Evolutionary conservation across 2,888 invertebrate species (phyloP).

Genomic region (Ophion ellenae): DNA sequence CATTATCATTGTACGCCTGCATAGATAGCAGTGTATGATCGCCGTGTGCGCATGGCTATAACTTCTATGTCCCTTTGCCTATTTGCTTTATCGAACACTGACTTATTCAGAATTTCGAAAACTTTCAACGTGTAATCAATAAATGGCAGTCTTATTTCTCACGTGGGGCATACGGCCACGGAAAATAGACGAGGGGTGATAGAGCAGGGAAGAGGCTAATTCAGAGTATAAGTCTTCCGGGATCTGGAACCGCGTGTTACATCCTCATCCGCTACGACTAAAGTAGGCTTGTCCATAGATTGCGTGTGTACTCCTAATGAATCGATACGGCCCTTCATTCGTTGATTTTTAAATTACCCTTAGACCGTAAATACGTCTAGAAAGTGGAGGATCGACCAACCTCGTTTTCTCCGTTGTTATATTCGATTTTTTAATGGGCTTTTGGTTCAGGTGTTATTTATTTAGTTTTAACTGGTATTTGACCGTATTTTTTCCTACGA

Average conservation of each 20-base stretch:
- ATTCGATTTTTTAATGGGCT: no score
- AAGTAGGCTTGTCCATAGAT: background rate
- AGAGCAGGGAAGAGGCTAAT: background rate
- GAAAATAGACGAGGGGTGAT: background rate
- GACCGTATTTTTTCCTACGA: no score
- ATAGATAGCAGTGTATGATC: background rate
- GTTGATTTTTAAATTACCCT: no score
- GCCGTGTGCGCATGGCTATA: background rate
- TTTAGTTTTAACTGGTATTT: no score
- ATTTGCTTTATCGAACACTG: background rate
- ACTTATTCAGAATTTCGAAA: background rate
- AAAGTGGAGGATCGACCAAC: no score
- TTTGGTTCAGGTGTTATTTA: no score
- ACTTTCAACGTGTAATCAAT: background rate
- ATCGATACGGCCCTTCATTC: no score
- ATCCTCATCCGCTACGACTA: background rate
- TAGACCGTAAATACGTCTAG: no score
- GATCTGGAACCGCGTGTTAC: background rate
- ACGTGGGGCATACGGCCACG: background rate
- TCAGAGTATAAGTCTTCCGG: background rate
- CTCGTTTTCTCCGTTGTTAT: no score
- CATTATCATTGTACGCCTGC: slow-evolving; percentile 69
- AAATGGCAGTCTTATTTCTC: background rate
- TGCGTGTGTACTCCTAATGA: no score
- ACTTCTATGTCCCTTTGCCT: background rate